Base-by-base conservation (phyloP, 64 coral and sea anemone species). In the Pocillopora damicornis region DNA sequence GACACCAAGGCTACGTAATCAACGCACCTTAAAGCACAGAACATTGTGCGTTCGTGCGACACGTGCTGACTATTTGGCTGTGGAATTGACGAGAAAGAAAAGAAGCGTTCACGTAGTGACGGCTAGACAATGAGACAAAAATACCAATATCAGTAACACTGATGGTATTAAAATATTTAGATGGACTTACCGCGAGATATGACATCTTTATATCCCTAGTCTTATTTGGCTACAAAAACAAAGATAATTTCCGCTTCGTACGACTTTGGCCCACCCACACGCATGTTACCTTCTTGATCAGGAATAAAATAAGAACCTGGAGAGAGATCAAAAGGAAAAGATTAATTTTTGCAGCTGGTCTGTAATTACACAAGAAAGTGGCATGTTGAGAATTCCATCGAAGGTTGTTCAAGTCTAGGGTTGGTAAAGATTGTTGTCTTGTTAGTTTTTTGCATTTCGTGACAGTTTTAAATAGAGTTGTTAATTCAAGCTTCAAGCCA, bases 91-190 rank as follows among this genome's bases (percentile, higher is more conserved):
- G 22, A 23, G 22, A 23, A 71, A 71, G 1, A 11, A 71, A 1
- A 23, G 12, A 71, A 71, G 67, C 67, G 22, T 23, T 9, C 11
- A 71, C 22, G 25, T n/a, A 1, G 22, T 0, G 67, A 63, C 60
- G n/a, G 7, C 25, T 17, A n/a, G 16, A n/a, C 14, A 1, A 22
- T 30, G 12, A 81, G n/a, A 63, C 22, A 59, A 11, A 16, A 9
- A 81, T 63, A 63, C 59, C 26, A 81, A 81, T 81, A 63, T 63
- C 79, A 81, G 63, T 81, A 63, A 35, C 79, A 16, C 9, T 63
- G 59, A 63, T 25, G 57, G 59, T 14, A 81, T 81, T 81, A 81
- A 64, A 63, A 35, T 36, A 37, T 63, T 62, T 63, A 36, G 11
- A 63, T 5, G 79, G 75, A 20, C 30, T 77, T 57, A 60, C 7